A percentile compares a stretch with the other conserved stretches of the same genome.
Conservation (phyloP, 2,113 vertebrate species). For the Ageneiosus marmoratus region DNA sequence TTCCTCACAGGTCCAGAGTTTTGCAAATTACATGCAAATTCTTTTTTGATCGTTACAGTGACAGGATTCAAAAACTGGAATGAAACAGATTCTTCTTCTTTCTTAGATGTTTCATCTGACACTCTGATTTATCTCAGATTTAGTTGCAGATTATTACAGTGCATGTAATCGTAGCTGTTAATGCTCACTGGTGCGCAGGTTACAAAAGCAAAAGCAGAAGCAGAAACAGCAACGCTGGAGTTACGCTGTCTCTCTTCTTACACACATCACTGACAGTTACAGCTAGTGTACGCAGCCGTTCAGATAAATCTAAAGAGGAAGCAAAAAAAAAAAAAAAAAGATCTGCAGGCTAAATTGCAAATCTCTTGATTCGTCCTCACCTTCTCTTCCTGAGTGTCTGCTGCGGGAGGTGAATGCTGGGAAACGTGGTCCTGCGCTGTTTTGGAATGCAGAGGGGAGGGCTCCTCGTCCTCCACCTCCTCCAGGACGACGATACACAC, state of each 20-base stretch:
- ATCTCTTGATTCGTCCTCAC: slow-evolving; percentile 68
- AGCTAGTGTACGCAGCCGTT: not conserved
- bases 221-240: not conserved
- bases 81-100: not conserved
- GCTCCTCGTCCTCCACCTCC: slow-evolving; percentile 89
- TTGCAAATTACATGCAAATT: not conserved
- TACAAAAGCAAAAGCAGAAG: not conserved
- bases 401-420: slow-evolving; percentile 58
- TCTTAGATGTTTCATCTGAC: not conserved
- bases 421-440: slow-evolving; percentile 74
- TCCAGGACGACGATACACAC: slow-evolving; percentile 96
- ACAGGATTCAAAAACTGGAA: not conserved
- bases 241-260: not conserved
- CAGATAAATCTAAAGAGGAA: not conserved
- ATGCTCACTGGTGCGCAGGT: not conserved
- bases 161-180: not conserved
- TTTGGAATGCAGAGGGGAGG: slow-evolving; percentile 77
- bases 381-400: slow-evolving; percentile 72
- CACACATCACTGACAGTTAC: not conserved
- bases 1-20: not conserved
- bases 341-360: not conserved
- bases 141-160: not conserved
- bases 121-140: not conserved
- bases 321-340: not conserved
- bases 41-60: not conserved